phyloP scores from a whole-genome alignment of 2,113 vertebrate species.

The Psephotus haematonotus region DNA sequence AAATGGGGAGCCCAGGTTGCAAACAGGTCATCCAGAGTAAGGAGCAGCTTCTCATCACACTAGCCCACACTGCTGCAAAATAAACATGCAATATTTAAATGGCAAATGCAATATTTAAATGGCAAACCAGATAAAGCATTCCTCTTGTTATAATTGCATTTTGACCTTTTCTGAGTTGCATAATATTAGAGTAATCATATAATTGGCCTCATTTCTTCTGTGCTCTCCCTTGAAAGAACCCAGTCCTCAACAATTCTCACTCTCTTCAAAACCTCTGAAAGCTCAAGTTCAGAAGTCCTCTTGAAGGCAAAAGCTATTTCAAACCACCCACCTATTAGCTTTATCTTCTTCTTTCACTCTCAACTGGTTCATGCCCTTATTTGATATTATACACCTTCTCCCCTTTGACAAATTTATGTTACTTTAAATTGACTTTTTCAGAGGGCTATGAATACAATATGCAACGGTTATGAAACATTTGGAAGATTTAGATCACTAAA shows the following conservation, averaged over 20 bases:
- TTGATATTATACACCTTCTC: background rate
- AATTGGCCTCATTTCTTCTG: background rate
- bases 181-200: conserved; percentile 45
- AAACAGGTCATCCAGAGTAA: background rate
- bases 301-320: background rate
- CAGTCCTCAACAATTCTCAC: background rate
- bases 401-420: background rate
- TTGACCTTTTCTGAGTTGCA: conserved; percentile 52
- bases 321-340: background rate
- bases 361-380: background rate
- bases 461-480: background rate
- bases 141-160: conserved; percentile 31
- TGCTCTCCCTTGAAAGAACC: background rate
- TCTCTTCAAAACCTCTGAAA: background rate
- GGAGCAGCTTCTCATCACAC: background rate
- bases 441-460: background rate
- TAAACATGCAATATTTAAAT: conserved; percentile 29
- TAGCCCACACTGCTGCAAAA: background rate
- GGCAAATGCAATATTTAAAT: conserved; percentile 41
- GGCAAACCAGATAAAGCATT: conserved; percentile 14
- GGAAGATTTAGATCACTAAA: background rate
- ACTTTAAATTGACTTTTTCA: background rate
- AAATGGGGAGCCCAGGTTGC: background rate
- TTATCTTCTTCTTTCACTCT: background rate
- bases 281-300: background rate